Conservation (phyloP, 2,888 invertebrate species). For the Hypselothyrea guttata region DNA sequence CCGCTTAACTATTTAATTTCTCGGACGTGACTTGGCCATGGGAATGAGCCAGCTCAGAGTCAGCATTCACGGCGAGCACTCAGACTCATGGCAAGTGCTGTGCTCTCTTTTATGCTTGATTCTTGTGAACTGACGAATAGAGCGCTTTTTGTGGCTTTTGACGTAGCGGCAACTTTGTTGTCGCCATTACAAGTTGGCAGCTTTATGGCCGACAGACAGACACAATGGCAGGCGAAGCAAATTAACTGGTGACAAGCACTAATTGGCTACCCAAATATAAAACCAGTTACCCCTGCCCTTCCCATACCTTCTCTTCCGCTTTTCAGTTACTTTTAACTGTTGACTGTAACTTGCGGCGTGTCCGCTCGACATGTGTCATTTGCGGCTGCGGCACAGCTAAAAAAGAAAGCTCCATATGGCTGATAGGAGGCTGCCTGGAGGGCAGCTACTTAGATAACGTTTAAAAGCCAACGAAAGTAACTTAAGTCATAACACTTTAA, state of each 20-base stretch:
- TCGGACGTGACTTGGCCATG: conserved; percentile 55
- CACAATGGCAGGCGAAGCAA: conserved; percentile 32
- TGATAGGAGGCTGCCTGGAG: conserved; percentile 29
- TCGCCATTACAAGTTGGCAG: conserved; percentile 54
- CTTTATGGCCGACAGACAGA: conserved; percentile 43
- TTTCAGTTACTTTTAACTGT: not conserved
- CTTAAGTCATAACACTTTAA: conserved; percentile 70
- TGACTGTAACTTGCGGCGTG: not conserved
- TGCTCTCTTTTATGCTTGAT: conserved; percentile 52
- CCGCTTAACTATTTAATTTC: conserved; percentile 64
- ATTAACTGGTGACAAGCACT: conserved; percentile 64
- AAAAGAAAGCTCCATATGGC: conserved; percentile 36
- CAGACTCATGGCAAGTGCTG: conserved; percentile 25
- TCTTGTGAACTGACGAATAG: conserved; percentile 28
- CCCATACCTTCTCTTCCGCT: not conserved
- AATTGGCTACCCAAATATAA: conserved; percentile 48
- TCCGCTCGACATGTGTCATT: conserved; percentile 25
- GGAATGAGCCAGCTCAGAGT: conserved; percentile 5
- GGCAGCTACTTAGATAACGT: conserved; percentile 71
- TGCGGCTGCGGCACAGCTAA: not conserved
- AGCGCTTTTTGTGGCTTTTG: conserved; percentile 32
- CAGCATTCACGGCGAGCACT: conserved; percentile 10
- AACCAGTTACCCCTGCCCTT: too few species aligned
- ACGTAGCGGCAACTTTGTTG: conserved; percentile 49
- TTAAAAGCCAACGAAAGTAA: conserved; percentile 59